Conservation (phyloP, 2,888 invertebrate species). For the Hydropsyche betteni region DNA sequence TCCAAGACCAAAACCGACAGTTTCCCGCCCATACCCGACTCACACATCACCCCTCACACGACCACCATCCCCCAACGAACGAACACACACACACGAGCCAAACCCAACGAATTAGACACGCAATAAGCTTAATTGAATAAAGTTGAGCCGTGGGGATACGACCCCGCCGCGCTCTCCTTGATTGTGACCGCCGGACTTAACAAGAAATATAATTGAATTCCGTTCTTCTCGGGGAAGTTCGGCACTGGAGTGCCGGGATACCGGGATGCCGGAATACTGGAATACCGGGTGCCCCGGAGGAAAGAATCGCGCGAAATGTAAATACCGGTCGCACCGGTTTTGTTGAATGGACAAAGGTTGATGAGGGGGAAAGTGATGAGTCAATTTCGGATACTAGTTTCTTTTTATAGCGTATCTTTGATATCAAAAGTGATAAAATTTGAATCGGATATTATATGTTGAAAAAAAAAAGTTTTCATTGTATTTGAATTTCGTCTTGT, state of each 20-base stretch:
- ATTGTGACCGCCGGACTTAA: constrained; percentile 40
- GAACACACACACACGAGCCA: not conserved
- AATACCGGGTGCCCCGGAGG: no score
- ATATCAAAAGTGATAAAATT: no score
- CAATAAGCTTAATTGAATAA: constrained; percentile 42
- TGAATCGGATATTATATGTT: no score
- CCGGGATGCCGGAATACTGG: not conserved
- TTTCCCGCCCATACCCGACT: not conserved
- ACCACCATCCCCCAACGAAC: not conserved
- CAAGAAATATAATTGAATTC: constrained; percentile 38
- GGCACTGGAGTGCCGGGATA: not conserved
- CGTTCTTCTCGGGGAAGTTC: constrained; percentile 25
- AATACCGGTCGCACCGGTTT: not conserved
- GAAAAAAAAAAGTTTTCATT: no score
- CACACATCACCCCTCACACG: not conserved
- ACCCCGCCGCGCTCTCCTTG: constrained; percentile 33
- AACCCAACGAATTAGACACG: constrained; percentile 39
- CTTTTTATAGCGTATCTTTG: no score
- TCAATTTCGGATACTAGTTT: no score
- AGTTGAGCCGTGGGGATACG: constrained; percentile 37
- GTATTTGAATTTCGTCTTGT: no score
- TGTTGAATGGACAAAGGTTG: no score
- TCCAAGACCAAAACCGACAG: not conserved
- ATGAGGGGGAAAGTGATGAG: no score
- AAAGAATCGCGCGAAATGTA: not conserved